Percentiles rank a stretch among this genome's conserved stretches.
phyloP scores from a whole-genome alignment of 2,888 invertebrate species.

The Ditula angustiorana region DNA sequence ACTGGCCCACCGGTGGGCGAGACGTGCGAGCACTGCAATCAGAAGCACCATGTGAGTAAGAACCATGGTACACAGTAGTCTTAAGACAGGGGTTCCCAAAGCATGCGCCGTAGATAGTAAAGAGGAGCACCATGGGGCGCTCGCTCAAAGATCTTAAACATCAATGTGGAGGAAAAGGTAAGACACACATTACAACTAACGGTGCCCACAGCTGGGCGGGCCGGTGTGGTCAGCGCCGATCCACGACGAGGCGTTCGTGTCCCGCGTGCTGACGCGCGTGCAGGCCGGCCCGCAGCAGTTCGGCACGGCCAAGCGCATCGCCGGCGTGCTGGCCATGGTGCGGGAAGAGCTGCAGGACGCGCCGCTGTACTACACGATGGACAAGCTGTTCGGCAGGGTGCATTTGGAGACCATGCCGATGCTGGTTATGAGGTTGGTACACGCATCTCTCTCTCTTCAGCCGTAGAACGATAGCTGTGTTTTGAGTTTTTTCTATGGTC shows the following conservation, averaged over 20 bases:
- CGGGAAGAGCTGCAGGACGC: conserved; percentile 92
- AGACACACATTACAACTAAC: no score
- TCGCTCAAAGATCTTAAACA: no score
- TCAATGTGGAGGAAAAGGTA: no score
- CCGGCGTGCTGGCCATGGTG: conserved; percentile 93
- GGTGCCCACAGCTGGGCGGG: conserved; percentile 90
- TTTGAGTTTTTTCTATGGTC: no score
- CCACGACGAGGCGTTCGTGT: conserved; percentile 92
- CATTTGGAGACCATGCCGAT: conserved; percentile 90
- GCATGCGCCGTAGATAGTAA: no score
- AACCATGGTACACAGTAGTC: not conserved
- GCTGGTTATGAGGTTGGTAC: conserved; percentile 87
- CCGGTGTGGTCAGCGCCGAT: conserved; percentile 97
- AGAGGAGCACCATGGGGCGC: no score
- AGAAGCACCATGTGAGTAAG: conserved; percentile 88
- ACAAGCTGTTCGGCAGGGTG: conserved; percentile 90
- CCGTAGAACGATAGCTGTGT: no score
- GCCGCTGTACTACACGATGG: conserved; percentile 95
- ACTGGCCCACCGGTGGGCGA: conserved; percentile 88
- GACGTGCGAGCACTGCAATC: conserved; percentile 91
- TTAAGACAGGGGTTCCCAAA: no score
- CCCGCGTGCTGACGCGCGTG: conserved; percentile 85
- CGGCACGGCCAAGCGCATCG: conserved; percentile 90
- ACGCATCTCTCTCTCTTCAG: no score
- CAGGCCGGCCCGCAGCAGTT: conserved; percentile 75